A percentile compares a stretch with the other conserved stretches of the same genome.
Evolutionary conservation across 2,888 invertebrate genomes (phyloP).

Genomic region (Periphyllus acericola): DNA sequence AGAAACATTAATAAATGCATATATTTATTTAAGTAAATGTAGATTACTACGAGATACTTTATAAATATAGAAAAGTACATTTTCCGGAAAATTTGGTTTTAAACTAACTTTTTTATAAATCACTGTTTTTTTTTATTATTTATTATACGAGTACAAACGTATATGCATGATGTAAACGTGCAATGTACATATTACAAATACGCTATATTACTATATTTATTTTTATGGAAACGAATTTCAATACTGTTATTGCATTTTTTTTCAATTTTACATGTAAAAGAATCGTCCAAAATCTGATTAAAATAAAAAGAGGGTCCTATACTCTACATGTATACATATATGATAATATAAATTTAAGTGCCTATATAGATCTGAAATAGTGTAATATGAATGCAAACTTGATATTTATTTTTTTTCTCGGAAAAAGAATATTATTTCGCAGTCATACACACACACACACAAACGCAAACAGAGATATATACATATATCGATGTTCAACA

Average conservation of each 20-base stretch:
- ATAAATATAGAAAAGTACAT: too few species aligned
- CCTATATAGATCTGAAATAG: slow-evolving; percentile 5
- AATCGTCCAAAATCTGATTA: slow-evolving; percentile 18
- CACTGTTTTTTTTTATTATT: too few species aligned
- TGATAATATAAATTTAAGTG: background rate
- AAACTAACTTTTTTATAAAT: too few species aligned
- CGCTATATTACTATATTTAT: too few species aligned
- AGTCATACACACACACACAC: background rate
- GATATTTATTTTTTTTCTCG: background rate
- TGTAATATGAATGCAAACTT: slow-evolving; percentile 24
- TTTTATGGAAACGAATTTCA: background rate
- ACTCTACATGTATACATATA: background rate
- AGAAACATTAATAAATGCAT: too few species aligned
- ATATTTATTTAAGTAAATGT: too few species aligned
- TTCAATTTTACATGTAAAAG: background rate
- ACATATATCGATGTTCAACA: slow-evolving; percentile 37
- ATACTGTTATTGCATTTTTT: background rate
- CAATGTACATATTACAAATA: too few species aligned
- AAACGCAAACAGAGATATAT: too few species aligned
- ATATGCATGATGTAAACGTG: too few species aligned
- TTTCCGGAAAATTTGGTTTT: too few species aligned
- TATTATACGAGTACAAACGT: too few species aligned
- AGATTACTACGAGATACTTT: too few species aligned
- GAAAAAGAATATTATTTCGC: slow-evolving; percentile 32
- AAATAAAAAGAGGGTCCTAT: background rate